These are phyloP conservation scores for Eulithis testata DNA, from an alignment of 2,888 invertebrate species.

Conservation along the genomic window DNA sequence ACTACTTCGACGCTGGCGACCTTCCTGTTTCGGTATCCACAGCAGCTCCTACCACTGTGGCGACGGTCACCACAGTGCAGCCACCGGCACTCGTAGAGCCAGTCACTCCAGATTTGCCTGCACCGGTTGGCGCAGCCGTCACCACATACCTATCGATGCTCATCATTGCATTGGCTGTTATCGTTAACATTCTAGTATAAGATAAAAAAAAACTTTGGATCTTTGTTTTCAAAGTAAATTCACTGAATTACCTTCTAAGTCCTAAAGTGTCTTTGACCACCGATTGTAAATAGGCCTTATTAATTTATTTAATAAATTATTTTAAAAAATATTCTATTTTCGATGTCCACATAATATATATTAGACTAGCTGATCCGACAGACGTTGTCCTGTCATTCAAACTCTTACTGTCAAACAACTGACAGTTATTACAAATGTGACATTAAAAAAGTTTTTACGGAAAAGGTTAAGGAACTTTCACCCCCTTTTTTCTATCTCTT, in stretches of 20 bases:
- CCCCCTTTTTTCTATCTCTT: no score
- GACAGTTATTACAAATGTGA: no score
- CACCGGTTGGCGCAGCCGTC: conserved; percentile 52
- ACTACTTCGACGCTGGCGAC: conserved; percentile 55
- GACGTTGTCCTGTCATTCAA: no score
- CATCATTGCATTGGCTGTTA: conserved; percentile 49
- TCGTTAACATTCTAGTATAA: conserved; percentile 58
- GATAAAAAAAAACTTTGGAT: conserved; percentile 3
- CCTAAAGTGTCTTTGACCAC: conserved; percentile 42
- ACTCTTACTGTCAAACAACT: no score
- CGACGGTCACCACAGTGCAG: conserved; percentile 38
- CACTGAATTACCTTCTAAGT: conserved; percentile 28
- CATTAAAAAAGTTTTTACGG: no score
- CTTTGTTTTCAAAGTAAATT: background rate
- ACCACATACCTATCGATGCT: conserved; percentile 55
- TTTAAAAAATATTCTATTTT: background rate
- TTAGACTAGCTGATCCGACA: no score
- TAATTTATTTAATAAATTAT: conserved; percentile 48
- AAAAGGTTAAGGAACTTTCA: no score
- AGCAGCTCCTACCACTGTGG: conserved; percentile 18
- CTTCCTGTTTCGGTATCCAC: conserved; percentile 33
- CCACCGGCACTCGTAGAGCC: conserved; percentile 50
- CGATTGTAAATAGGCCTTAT: conserved; percentile 50
- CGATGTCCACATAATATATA: no score
- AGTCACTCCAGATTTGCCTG: conserved; percentile 56